Evolutionary conservation across 2,797 vertebrate genomes (phyloP), one percentile per base, ranked within the genome.

Genomic region (Mallotus villosus): DNA sequence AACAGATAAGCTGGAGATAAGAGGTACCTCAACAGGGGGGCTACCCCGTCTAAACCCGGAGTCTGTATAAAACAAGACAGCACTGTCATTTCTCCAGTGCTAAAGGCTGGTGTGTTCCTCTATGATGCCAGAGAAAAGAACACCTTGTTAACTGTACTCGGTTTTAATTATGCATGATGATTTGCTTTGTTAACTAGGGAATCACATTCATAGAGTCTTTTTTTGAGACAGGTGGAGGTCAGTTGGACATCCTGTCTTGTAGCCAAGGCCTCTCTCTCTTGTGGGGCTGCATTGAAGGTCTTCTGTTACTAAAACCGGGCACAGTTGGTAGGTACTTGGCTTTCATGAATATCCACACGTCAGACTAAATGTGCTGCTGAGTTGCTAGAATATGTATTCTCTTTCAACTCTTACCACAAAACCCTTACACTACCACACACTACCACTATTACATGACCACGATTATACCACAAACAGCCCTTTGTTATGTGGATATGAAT

Each of bases 1-100:
- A 78, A 82, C 63, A 84, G 70, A 84, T 78, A 82, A 79, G 74
- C 78, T 25, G 65, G 78, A 86, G 80, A 86, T 84, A 86, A 88
- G 77, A 82, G 81, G 72, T 72, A 74, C n/a, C 82, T 68, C 87
- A 70, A 46, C 71, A 57, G 88, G 85, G 85, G 79, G 69, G 58
- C 22, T 58, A 70, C 14, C 46, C 22, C 19, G 22, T 73, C 2
- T 76, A 85, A 86, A 81, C 76, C 77, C 71, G 53, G 63, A 49
- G 72, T 86, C 78, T 81, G 73, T 87, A 86, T 82, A 81, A 84
- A 89, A 86, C 81, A 77, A 86, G 85, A 85, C 78, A 82, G 67
- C 58, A 21, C 77, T 83, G 80, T 85, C 78, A 81, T 80, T 37
- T 71, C 67, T 60, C 61, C 53, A 76, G 68, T 77, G 73, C 71